Conservation (phyloP, 2,113 vertebrate species). For the Mohoua ochrocephala region DNA sequence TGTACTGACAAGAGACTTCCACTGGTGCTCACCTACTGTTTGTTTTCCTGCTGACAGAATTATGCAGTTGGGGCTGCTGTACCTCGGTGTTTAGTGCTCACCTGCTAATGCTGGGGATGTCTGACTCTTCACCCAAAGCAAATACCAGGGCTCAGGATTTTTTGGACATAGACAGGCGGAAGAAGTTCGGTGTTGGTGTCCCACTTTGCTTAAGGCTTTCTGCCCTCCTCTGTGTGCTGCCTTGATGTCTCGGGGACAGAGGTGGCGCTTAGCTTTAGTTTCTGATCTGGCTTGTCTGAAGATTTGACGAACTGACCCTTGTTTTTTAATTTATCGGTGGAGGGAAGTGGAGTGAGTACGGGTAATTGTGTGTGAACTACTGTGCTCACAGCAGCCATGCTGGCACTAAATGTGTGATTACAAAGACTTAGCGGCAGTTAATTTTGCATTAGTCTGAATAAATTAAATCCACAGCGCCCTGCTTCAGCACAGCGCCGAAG, state of each 20-base stretch:
- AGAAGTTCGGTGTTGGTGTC: rapidly evolving
- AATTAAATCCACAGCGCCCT: neutral
- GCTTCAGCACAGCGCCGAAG: neutral
- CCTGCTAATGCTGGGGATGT: neutral
- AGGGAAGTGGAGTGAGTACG: neutral
- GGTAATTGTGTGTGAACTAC: neutral
- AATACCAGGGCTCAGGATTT: neutral
- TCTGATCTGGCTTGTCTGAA: neutral
- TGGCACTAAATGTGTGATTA: neutral
- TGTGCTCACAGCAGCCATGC: neutral
- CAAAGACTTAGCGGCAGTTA: neutral
- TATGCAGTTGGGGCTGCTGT: neutral
- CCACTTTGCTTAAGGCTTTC: neutral
- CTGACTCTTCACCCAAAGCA: neutral
- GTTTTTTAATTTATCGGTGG: neutral
- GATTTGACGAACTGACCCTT: neutral
- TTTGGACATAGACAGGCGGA: neutral
- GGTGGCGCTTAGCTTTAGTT: neutral
- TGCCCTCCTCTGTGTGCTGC: neutral
- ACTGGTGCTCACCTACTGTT: slow-evolving; percentile 2
- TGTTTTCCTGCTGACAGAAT: slow-evolving; percentile 5
- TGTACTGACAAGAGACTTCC: neutral
- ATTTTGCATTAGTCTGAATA: neutral
- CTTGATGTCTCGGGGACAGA: neutral
- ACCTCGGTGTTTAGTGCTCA: neutral